Evolutionary conservation across 2,888 invertebrate genomes (phyloP).

Genomic region (Zygaena filipendulae): DNA sequence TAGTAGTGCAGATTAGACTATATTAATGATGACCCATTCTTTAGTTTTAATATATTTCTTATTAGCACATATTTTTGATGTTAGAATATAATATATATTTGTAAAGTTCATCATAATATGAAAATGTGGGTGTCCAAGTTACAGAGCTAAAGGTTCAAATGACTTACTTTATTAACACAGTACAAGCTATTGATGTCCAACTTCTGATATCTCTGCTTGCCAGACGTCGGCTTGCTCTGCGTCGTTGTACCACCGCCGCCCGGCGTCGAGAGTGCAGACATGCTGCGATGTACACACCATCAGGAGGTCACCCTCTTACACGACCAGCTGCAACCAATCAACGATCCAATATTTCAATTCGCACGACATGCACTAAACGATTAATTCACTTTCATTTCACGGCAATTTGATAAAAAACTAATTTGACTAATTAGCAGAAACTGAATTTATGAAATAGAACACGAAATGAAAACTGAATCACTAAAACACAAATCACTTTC

Average conservation of each 20-base stretch:
- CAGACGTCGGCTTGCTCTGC: conserved; percentile 70
- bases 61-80: too few relatives aligned
- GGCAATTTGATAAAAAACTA: too few relatives aligned
- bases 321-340: conserved; percentile 60
- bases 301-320: conserved; percentile 62
- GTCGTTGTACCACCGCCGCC: conserved; percentile 68
- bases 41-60: too few relatives aligned
- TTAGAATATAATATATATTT: too few relatives aligned
- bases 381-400: too few relatives aligned
- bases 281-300: conserved; percentile 96
- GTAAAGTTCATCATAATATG: too few relatives aligned
- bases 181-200: conserved; percentile 98
- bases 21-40: too few relatives aligned
- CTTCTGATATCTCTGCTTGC: conserved; percentile 95
- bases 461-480: too few relatives aligned
- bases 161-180: conserved; percentile 84
- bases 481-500: conserved; percentile 43
- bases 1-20: too few relatives aligned
- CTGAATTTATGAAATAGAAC: too few relatives aligned
- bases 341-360: conserved; percentile 20
- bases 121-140: too few relatives aligned
- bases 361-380: conserved; percentile 21
- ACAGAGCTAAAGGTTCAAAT: neutral
- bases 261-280: conserved; percentile 96
- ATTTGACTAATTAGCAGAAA: too few relatives aligned